Percentiles rank a stretch among this genome's conserved stretches.
Evolutionary conservation across 2,797 vertebrate genomes (phyloP).

Genomic region (Petrocephalus sullivani): DNA sequence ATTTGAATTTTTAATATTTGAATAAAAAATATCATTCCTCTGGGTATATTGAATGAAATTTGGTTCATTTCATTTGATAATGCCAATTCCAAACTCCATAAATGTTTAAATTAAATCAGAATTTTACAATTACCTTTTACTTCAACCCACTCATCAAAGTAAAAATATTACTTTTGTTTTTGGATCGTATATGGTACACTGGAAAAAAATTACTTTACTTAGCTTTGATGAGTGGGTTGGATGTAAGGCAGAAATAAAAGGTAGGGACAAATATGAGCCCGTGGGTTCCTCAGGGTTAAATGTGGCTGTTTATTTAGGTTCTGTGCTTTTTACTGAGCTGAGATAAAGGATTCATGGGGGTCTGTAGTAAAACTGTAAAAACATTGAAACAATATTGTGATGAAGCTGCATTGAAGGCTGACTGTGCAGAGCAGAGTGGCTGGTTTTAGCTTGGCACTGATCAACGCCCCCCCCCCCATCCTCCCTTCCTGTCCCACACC

Average conservation of each 20-base stretch:
- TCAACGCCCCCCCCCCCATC: neutral
- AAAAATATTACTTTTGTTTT: no score
- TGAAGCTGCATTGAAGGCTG: neutral
- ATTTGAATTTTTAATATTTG: neutral
- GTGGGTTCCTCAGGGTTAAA: neutral
- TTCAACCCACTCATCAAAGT: no score
- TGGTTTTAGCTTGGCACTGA: neutral
- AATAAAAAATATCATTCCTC: neutral
- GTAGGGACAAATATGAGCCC: no score
- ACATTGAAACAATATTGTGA: neutral
- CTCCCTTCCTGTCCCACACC: conserved; percentile 36
- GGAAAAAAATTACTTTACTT: no score
- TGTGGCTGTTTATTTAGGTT: neutral
- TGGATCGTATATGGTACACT: no score
- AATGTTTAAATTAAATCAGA: neutral
- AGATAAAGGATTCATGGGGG: neutral
- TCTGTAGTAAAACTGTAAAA: neutral
- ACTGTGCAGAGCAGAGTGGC: conserved; percentile 9
- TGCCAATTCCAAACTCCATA: neutral
- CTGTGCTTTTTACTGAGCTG: neutral
- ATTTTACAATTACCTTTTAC: neutral
- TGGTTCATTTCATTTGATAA: neutral
- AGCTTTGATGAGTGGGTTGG: no score
- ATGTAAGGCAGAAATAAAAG: no score
- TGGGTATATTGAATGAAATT: neutral